A percentile compares a stretch with the other conserved stretches of the same genome.
Conservation (phyloP, 2,797 vertebrate species). For the Ceyx erithaca region DNA sequence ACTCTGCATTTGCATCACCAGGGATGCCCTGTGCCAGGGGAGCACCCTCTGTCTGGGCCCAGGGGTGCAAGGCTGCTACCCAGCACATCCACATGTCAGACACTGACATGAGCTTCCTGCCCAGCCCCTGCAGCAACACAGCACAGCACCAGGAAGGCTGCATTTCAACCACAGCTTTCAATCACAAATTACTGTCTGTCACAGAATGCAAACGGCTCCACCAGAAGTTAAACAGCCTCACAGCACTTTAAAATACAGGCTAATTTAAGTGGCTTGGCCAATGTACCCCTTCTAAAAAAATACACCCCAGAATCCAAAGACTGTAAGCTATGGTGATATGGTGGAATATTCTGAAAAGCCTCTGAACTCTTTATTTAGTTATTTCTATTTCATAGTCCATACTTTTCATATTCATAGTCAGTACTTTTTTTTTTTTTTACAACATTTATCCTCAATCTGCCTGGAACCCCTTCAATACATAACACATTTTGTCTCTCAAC, state of each 20-base stretch:
- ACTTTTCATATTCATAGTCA: neutral
- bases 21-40: neutral
- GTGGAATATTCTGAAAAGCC: neutral
- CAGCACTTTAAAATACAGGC: neutral
- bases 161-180: neutral
- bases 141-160: neutral
- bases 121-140: neutral
- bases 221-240: neutral
- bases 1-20: neutral
- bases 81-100: neutral
- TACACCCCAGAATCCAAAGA: neutral
- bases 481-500: neutral
- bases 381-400: neutral
- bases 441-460: neutral
- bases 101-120: fast-evolving
- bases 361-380: neutral
- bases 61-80: neutral
- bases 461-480: neutral
- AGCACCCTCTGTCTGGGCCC: neutral
- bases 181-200: neutral
- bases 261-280: neutral
- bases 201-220: neutral
- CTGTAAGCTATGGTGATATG: neutral
- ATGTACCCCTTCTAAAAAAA: neutral
- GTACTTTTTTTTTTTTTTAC: neutral